These are phyloP conservation scores for Gymnocypris eckloni DNA, from an alignment of 2,797 vertebrate genomes.

Conservation along the genomic window DNA sequence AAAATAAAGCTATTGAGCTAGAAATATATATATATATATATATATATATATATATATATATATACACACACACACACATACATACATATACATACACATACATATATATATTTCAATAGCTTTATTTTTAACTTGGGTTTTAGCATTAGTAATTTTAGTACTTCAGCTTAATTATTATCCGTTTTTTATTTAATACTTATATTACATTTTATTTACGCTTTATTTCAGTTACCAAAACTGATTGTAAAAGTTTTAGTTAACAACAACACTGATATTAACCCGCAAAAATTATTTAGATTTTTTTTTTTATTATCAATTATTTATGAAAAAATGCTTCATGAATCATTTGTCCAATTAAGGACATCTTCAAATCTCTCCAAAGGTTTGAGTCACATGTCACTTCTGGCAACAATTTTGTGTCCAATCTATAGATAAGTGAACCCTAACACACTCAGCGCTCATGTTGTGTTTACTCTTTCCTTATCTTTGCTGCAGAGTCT, in stretches of 20 bases:
- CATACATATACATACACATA: too few relatives aligned
- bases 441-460: conserved; percentile 18
- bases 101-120: too few relatives aligned
- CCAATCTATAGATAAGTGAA: conserved; percentile 15
- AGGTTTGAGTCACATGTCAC: conserved; percentile 9
- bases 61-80: too few relatives aligned
- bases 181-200: neutral
- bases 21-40: too few relatives aligned
- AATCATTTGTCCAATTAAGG: neutral
- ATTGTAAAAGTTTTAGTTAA: neutral
- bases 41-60: too few relatives aligned
- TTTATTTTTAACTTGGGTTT: neutral
- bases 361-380: neutral
- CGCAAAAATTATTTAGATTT: neutral
- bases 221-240: neutral
- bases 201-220: neutral
- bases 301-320: neutral
- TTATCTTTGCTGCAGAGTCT: conserved; percentile 45
- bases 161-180: neutral
- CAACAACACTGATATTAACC: neutral
- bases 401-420: neutral
- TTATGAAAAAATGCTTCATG: neutral
- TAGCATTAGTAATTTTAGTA: neutral
- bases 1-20: too few relatives aligned
- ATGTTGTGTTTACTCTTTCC: conserved; percentile 24